Percentiles rank a stretch among this genome's conserved stretches.
phyloP scores from a whole-genome alignment of 2,113 vertebrate species.

The Crotalus helleri region DNA sequence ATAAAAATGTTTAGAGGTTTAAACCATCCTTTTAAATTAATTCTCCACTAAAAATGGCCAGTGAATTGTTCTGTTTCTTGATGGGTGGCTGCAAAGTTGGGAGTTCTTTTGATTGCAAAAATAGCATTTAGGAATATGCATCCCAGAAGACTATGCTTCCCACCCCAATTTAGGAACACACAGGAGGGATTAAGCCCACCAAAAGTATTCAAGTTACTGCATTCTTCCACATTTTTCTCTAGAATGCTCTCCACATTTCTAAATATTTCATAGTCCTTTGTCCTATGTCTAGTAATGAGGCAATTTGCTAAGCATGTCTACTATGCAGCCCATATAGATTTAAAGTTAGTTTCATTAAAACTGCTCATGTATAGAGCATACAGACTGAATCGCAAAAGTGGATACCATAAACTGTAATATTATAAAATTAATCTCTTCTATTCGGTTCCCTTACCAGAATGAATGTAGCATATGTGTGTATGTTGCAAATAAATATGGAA shows the following conservation, averaged over 20 bases:
- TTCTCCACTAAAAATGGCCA: background rate
- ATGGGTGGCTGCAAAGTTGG: background rate
- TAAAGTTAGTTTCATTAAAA: constrained; percentile 17
- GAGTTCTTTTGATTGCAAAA: background rate
- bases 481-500: constrained; percentile 1
- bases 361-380: background rate
- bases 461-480: background rate
- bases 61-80: background rate
- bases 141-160: background rate
- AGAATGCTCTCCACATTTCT: background rate
- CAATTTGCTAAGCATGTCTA: background rate
- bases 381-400: background rate
- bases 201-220: background rate
- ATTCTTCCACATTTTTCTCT: background rate
- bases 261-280: background rate
- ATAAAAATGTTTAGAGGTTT: background rate
- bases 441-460: background rate
- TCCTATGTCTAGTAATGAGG: background rate
- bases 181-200: background rate
- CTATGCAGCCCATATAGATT: background rate
- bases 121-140: background rate
- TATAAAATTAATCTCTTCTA: background rate
- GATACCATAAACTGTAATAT: background rate
- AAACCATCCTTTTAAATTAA: background rate
- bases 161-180: background rate